Base-by-base conservation (phyloP, 2,113 vertebrate species). In the Dissostichus mawsoni region DNA sequence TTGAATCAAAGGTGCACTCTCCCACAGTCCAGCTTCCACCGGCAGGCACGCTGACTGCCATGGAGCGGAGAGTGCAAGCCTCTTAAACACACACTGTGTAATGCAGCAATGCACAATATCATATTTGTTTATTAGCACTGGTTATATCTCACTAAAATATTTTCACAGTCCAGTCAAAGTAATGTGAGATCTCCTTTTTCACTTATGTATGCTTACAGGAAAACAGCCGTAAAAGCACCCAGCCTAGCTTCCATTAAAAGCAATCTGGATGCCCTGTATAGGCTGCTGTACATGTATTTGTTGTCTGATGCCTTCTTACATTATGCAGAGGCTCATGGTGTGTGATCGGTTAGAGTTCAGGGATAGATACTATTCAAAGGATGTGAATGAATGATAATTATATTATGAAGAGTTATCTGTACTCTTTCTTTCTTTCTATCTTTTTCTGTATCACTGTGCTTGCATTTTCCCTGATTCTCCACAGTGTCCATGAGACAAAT, bases 1-100 rank as follows among this genome's bases (percentile, higher is more conserved):
- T 91, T 84, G 64, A 93, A 92, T 93, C 78, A 91, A 76, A 87
- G 78, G 83, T 83, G 79, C 83, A 88, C 89, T 88, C 87, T 89
- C 81, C 66, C 57, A 81, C 88, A 75, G 75, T 78, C 50, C 56
- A 45, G 18, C 70, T 67, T 66, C 50, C 55, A 73, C 52, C 36
- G 17, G 41, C 66, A 18, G 68, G 25, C 80, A 44, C 16, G n/a
- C 56, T 47, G 59, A 64, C 72, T 71, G 76, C 29, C 67, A 20
- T 2, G 36, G 8, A 68, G 29, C n/a, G 14, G 41, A 47, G 51
- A 77, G 55, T 20, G 66, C 41, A 70, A 69, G 51, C 47, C 72
- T 58, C 20, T 53, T 23, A 58, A 29, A 64, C 20, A 69, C 55
- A 78, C 52, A 57, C 29, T 23, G 29, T 44, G 66, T 78, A 62